Evolutionary conservation across 2,888 invertebrate species (phyloP).

Genomic region (Drosophila algonquin): DNA sequence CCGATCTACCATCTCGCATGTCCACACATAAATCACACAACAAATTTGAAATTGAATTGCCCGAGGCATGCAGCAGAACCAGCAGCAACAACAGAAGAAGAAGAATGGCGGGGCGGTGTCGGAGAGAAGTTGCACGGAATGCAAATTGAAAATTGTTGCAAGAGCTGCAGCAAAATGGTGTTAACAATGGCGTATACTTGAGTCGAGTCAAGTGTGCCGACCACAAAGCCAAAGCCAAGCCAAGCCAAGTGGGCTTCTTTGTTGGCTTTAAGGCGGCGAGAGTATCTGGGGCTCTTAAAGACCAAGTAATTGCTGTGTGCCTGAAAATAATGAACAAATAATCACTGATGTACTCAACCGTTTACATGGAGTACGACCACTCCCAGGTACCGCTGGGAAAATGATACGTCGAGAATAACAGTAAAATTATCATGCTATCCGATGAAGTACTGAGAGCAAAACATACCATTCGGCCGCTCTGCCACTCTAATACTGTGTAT

Average conservation of each 20-base stretch:
- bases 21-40: constrained; percentile 54
- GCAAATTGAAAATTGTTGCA: constrained; percentile 37
- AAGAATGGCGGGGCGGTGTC: not conserved
- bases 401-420: not conserved
- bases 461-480: not conserved
- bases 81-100: not conserved
- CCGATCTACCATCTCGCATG: constrained; percentile 36
- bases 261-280: not conserved
- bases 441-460: not conserved
- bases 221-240: constrained; percentile 27
- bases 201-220: constrained; percentile 53
- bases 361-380: not conserved
- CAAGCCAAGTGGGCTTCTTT: not conserved
- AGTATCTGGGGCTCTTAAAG: not conserved
- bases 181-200: constrained; percentile 19
- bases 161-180: constrained; percentile 32
- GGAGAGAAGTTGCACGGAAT: constrained; percentile 28
- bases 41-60: constrained; percentile 53
- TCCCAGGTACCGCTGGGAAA: not conserved
- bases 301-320: not conserved
- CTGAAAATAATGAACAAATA: not conserved
- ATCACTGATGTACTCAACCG: not conserved
- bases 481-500: not conserved
- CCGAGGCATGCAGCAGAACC: constrained; percentile 62
- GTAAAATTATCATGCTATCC: too few relatives aligned